Evolutionary conservation across 2,797 vertebrate genomes (phyloP).

Genomic region (Sebastes goodei): DNA sequence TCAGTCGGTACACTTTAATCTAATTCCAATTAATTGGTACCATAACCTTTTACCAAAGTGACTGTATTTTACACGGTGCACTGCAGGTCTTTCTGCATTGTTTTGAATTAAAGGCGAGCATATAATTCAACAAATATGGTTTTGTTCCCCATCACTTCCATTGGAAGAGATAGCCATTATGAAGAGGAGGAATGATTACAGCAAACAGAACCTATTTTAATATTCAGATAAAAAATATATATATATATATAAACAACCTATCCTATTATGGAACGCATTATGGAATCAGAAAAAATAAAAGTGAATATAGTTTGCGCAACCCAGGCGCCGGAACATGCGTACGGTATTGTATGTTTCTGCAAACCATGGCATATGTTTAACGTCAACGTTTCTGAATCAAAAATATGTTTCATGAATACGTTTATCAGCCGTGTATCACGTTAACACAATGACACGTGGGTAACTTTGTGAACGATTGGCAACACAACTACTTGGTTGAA

Average conservation of each 20-base stretch:
- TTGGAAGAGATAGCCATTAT: background rate
- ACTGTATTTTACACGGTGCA: background rate
- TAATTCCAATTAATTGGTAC: background rate
- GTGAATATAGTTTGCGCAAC: background rate
- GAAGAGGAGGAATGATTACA: background rate
- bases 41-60: background rate
- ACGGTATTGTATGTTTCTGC: background rate
- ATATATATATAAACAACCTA: too few species aligned
- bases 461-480: too few species aligned
- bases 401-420: background rate
- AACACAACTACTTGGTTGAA: background rate
- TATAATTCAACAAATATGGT: background rate
- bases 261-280: too few species aligned
- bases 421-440: background rate
- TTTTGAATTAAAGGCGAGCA: background rate
- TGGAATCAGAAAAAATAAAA: background rate
- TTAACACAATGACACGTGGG: background rate
- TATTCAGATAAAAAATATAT: background rate
- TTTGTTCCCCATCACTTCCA: background rate
- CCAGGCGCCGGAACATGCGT: fast-evolving
- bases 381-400: background rate
- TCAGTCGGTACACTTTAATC: background rate
- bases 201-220: background rate
- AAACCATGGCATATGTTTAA: background rate
- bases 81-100: background rate